Conservation (phyloP, 2,888 invertebrate species). For the Idaea straminata region DNA sequence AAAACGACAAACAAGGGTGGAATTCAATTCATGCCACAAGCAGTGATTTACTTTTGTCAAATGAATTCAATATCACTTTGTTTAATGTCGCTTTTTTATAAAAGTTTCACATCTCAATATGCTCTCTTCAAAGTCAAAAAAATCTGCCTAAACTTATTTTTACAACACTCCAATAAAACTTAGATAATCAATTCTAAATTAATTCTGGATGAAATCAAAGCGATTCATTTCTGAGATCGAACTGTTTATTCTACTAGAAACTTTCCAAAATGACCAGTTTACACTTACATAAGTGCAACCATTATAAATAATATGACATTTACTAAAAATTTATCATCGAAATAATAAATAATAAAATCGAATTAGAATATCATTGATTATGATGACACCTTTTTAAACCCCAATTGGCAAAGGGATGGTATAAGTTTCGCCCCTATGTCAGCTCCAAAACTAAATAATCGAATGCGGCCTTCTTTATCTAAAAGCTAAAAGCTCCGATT, state of each 20-base stretch:
- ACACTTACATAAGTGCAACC: background rate
- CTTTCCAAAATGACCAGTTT: background rate
- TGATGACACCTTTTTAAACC: background rate
- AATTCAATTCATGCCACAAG: background rate
- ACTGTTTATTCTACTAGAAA: conserved; percentile 5
- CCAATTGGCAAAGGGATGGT: background rate
- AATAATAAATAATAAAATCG: background rate
- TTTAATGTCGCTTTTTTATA: background rate
- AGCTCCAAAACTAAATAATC: background rate
- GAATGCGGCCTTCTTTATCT: too few species aligned
- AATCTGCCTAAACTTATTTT: conserved; percentile 61
- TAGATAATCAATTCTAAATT: conserved; percentile 19
- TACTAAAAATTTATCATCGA: background rate
- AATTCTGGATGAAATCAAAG: conserved; percentile 17
- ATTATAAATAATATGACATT: too few species aligned
- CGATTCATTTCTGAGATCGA: conserved; percentile 25
- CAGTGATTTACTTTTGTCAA: conserved; percentile 5
- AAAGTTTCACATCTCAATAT: background rate
- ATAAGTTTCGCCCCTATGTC: background rate
- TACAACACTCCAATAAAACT: conserved; percentile 44
- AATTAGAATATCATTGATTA: background rate
- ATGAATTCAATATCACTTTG: conserved; percentile 7
- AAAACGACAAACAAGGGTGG: conserved; percentile 10
- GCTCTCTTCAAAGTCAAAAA: conserved; percentile 4
- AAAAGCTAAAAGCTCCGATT: background rate